A percentile compares a stretch with the other conserved stretches of the same genome.
These are phyloP conservation scores for Brenthis daphne DNA, from an alignment of 2,888 invertebrate genomes.

Conservation along the genomic window DNA sequence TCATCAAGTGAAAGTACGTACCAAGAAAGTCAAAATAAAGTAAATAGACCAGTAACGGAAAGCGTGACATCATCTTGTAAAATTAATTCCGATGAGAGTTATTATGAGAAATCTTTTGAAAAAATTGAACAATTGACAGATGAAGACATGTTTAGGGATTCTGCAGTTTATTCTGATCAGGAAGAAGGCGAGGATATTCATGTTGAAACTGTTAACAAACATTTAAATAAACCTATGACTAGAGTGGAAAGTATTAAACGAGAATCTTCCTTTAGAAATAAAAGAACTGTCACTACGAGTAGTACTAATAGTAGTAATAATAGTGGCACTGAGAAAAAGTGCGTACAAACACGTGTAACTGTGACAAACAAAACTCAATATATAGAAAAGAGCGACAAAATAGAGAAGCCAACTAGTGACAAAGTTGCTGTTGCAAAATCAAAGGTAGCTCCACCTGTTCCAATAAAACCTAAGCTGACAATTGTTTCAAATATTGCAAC, in stretches of 20 bases:
- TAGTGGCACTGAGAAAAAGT: slow-evolving; percentile 49
- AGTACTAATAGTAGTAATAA: slow-evolving; percentile 25
- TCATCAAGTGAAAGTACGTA: slow-evolving; percentile 80
- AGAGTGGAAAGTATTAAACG: slow-evolving; percentile 62
- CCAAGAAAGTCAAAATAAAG: slow-evolving; percentile 57
- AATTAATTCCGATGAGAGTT: slow-evolving; percentile 83
- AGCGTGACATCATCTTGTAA: slow-evolving; percentile 4
- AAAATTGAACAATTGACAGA: slow-evolving; percentile 87
- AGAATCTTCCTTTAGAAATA: slow-evolving; percentile 59
- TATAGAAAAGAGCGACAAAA: slow-evolving; percentile 43
- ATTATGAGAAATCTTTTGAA: slow-evolving; percentile 89
- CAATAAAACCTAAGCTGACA: slow-evolving; percentile 81
- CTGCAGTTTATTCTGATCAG: slow-evolving; percentile 91
- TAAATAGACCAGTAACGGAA: slow-evolving; percentile 32
- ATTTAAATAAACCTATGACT: slow-evolving; percentile 52
- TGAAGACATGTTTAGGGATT: slow-evolving; percentile 88
- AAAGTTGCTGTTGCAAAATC: slow-evolving; percentile 68
- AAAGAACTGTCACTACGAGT: slow-evolving; percentile 53
- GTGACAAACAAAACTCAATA: slow-evolving; percentile 50
- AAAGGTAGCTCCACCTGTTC: slow-evolving; percentile 84
- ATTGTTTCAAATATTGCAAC: slow-evolving; percentile 52
- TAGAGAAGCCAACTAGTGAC: slow-evolving; percentile 41
- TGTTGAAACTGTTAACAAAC: slow-evolving; percentile 48
- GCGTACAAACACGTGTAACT: slow-evolving; percentile 49
- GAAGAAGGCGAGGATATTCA: slow-evolving; percentile 78